phyloP scores from a whole-genome alignment of 2,797 vertebrate species.

The Catharus ustulatus region DNA sequence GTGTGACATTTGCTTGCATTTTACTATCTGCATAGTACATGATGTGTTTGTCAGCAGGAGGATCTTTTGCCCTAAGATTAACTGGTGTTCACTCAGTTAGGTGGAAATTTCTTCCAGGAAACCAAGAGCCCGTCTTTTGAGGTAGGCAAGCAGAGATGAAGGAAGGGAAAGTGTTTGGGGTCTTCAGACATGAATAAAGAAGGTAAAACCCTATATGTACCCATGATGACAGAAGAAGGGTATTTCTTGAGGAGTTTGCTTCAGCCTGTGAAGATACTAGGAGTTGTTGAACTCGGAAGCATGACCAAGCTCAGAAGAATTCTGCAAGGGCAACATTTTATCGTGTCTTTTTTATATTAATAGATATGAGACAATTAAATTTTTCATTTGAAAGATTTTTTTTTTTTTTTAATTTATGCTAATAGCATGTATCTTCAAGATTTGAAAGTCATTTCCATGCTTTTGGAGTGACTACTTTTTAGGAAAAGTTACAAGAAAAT shows the following conservation, averaged over 20 bases:
- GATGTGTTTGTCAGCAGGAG: neutral
- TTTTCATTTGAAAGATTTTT: neutral
- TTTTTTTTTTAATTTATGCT: neutral
- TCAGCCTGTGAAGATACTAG: neutral
- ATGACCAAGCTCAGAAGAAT: neutral
- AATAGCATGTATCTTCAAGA: neutral
- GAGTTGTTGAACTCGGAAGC: neutral
- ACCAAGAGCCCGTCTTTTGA: neutral
- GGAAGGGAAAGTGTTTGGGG: neutral
- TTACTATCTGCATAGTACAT: neutral
- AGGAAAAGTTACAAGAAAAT: neutral
- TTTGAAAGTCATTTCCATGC: neutral
- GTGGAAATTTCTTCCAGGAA: neutral
- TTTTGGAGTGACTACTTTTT: neutral
- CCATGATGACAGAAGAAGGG: accelerated
- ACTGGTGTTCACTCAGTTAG: neutral
- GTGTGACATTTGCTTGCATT: neutral
- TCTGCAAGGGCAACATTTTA: neutral
- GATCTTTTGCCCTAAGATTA: neutral
- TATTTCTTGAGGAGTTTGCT: neutral
- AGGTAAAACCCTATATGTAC: neutral
- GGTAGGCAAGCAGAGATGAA: neutral
- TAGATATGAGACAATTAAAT: neutral
- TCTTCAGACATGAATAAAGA: neutral
- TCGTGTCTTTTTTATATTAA: neutral